phyloP scores from a whole-genome alignment of 2,797 vertebrate genomes.

The Epinephelus coioides region DNA sequence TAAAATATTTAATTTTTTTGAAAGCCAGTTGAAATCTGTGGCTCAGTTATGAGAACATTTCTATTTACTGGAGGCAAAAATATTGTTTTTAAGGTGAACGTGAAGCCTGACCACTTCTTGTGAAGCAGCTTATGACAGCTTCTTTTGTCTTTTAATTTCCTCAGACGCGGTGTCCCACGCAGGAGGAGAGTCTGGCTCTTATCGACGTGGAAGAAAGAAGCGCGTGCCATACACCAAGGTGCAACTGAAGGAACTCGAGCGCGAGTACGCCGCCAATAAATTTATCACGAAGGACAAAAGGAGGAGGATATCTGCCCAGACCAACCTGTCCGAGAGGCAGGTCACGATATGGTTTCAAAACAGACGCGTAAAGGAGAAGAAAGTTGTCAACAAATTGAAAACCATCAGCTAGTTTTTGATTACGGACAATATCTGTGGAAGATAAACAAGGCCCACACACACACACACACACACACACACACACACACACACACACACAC shows the following conservation, averaged over 20 bases:
- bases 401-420: constrained; percentile 91
- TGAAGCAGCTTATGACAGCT: constrained; percentile 8
- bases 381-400: constrained; percentile 98
- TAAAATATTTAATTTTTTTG: neutral
- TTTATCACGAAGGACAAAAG: constrained; percentile 99
- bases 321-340: constrained; percentile 97
- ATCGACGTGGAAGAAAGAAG: constrained; percentile 97
- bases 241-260: constrained; percentile 98
- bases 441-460: constrained; percentile 27
- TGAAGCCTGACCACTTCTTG: constrained; percentile 23
- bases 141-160: constrained; percentile 7
- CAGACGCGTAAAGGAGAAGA: constrained; percentile 99
- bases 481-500: neutral
- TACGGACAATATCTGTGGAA: constrained; percentile 64
- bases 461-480: constrained; percentile 14
- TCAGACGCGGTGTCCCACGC: constrained; percentile 78
- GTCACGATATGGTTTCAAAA: constrained; percentile 99
- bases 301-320: constrained; percentile 96
- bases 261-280: constrained; percentile 99
- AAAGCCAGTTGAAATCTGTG: neutral
- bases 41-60: neutral
- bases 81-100: neutral
- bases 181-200: constrained; percentile 92
- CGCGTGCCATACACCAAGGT: constrained; percentile 98
- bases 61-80: neutral